phyloP scores from a whole-genome alignment of 2,113 vertebrate species.

The Boulengeromyrus knoepffleri region DNA sequence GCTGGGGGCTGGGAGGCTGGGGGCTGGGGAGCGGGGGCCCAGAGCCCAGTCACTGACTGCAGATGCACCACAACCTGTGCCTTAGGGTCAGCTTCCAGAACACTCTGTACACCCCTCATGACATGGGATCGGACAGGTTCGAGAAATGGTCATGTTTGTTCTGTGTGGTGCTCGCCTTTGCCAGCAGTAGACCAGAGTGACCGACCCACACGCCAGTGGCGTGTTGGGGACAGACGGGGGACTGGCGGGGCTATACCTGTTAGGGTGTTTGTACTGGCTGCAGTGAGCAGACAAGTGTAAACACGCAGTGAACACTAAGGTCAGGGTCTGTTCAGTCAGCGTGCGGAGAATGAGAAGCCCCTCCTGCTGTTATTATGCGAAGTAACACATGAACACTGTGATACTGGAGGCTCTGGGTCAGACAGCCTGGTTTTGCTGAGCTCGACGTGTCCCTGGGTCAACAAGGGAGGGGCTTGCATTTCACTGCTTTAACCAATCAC shows the following conservation, averaged over 20 bases:
- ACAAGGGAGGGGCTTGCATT: neutral
- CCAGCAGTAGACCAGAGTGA: slow-evolving; percentile 7
- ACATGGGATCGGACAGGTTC: neutral
- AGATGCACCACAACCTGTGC: neutral
- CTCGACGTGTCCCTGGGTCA: too few relatives aligned
- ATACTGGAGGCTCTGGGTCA: too few relatives aligned
- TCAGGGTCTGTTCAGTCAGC: slow-evolving; percentile 33
- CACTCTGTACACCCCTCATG: neutral
- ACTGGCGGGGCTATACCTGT: too few relatives aligned
- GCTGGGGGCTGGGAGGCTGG: neutral
- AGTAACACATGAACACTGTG: neutral
- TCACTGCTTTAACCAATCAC: neutral
- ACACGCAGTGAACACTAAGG: slow-evolving; percentile 43
- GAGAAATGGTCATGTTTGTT: slow-evolving; percentile 2
- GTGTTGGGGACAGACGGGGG: neutral
- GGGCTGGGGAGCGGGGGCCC: neutral
- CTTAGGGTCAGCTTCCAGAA: neutral
- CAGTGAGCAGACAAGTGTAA: slow-evolving; percentile 30
- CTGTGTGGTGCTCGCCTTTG: slow-evolving; percentile 22
- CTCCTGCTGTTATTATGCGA: neutral
- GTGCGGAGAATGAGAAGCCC: slow-evolving; percentile 13
- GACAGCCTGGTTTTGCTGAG: neutral
- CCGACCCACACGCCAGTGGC: slow-evolving; percentile 12
- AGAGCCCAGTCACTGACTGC: neutral
- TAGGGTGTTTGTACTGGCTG: slow-evolving; percentile 13